Base-by-base conservation (phyloP, 2,113 vertebrate genomes). In the Apistogramma diplotaenia region DNA sequence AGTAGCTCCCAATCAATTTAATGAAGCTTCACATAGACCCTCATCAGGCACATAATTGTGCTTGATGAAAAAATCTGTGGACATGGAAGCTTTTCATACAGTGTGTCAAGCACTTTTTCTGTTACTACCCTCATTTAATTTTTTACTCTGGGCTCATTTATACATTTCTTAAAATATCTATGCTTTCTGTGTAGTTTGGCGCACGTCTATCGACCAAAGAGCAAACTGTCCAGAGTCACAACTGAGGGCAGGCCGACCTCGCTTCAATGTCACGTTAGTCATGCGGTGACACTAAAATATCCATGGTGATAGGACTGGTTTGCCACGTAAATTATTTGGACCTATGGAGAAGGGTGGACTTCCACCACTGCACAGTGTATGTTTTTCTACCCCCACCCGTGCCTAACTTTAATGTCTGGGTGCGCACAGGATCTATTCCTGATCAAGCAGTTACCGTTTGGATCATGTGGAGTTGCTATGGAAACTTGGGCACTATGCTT, bases 401-500 rank as follows among this genome's bases (percentile, higher is more conserved):
- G 37, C 33, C 76, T 23, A 86, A 84, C 75, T 82, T 87, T 78
- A 86, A 84, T 77, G 76, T 86, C 61, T 84, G 21, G 33, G 78
- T 77, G 61, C 62, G 83, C 57, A 61, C 57, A 29, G 54, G 37
- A 61, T 92, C 87, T 89, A 89, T 89, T 90, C 88, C 79, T 89
- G 85, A 90, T 89, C 86, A 87, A 86, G 76, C 81, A 73, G 80
- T 83, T 88, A 84, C 82, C 9, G 65, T 84, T 85, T 80, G 75
- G 89, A 92, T 93, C 89, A 80, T 91, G 90, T 85, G 88, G 89
- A 88, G 94, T 96, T 94, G 93, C 94, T 92, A 95, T 95, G 94
- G 94, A 93, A 94, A 95, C 94, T 29, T 85, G 49, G 87, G 85
- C 86, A 81, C 90, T 87, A 83, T 89, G 85, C 92, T 94, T 90